Evolutionary conservation across 2,113 vertebrate species (phyloP).

Genomic region (Syngnathus floridae): DNA sequence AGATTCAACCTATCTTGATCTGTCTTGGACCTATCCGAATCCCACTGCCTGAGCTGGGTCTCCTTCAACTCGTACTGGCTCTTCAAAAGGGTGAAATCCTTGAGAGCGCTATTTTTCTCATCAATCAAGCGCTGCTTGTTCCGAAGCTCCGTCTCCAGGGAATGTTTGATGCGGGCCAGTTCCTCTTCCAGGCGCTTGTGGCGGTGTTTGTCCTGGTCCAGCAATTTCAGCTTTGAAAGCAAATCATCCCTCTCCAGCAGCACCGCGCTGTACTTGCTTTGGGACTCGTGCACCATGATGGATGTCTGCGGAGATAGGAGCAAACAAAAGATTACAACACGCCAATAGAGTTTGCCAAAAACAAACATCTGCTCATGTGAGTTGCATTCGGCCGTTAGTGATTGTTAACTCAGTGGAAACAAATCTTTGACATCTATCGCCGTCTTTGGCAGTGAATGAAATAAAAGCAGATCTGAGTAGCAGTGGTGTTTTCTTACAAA

Average conservation of each 20-base stretch:
- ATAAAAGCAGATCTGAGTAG: slow-evolving; percentile 17
- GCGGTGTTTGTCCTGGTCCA: slow-evolving; percentile 86
- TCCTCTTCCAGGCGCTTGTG: slow-evolving; percentile 84
- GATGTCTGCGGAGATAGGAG: slow-evolving; percentile 76
- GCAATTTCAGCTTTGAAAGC: slow-evolving; percentile 81
- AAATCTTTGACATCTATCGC: too few relatives aligned
- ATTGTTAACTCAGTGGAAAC: background rate
- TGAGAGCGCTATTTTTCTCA: slow-evolving; percentile 82
- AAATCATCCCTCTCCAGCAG: slow-evolving; percentile 83
- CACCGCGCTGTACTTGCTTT: slow-evolving; percentile 80
- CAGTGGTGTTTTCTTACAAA: slow-evolving; percentile 20
- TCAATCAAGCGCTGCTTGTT: slow-evolving; percentile 84
- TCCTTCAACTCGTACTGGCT: slow-evolving; percentile 84
- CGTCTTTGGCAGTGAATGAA: background rate
- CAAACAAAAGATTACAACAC: slow-evolving; percentile 21
- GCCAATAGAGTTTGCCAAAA: background rate
- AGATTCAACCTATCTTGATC: slow-evolving; percentile 78
- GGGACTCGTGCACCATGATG: slow-evolving; percentile 79
- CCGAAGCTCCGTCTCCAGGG: slow-evolving; percentile 82
- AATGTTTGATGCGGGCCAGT: slow-evolving; percentile 79
- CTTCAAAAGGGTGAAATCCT: slow-evolving; percentile 87
- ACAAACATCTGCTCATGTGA: background rate
- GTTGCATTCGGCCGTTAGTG: slow-evolving; percentile 8
- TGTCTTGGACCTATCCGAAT: slow-evolving; percentile 78
- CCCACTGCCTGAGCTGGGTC: slow-evolving; percentile 75